Evolutionary conservation across 2,113 vertebrate genomes (phyloP), one percentile per base, ranked within the genome.

Genomic region (Thunnus thynnus): DNA sequence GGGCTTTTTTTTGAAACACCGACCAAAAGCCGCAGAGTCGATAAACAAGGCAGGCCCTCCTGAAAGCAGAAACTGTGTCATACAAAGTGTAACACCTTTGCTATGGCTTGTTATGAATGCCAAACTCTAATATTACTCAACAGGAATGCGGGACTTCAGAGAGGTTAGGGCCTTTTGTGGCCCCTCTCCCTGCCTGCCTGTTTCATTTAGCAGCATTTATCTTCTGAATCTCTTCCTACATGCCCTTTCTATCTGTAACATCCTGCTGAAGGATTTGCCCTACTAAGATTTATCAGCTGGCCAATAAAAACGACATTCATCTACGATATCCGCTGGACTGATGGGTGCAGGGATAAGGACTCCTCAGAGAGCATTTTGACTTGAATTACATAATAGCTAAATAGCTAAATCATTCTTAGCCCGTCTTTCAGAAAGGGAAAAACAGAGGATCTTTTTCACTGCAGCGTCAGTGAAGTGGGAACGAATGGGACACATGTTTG

Each of bases 21-120:
- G 83, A 90, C 82, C 76, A 88, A 91, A 90, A 93, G 91, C 87
- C 78, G 46, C 66, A 54, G 56, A 90, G 90, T 85, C 44, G 79
- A 91, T 89, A 92, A 94, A 95, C 91, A 91, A 93, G 89, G 65
- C 86, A 86, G 86, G 87, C 66, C 85, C 87, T 74, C 14, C 75
- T 86, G 89, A 88, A 92, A 86, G 79, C 73, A 87, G 77, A 93
- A 92, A 94, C 85, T 65, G 80, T 91, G 86, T 89, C 83, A 90
- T 79, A 85, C 76, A 91, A 89, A 91, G 70, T 83, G 76, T 78
- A 82, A 88, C 83, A 90, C 81, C 58, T 91, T 44, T 76, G 89
- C 83, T 75, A 62, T 74, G 87, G 74, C 83, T 92, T 78, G 69
- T 62, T 77, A 84, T 90, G 32, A 94, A 92, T 86, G 81, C 73